These are phyloP conservation scores for Calidris pygmaea DNA, from an alignment of 2,113 vertebrate genomes.

Conservation along the genomic window DNA sequence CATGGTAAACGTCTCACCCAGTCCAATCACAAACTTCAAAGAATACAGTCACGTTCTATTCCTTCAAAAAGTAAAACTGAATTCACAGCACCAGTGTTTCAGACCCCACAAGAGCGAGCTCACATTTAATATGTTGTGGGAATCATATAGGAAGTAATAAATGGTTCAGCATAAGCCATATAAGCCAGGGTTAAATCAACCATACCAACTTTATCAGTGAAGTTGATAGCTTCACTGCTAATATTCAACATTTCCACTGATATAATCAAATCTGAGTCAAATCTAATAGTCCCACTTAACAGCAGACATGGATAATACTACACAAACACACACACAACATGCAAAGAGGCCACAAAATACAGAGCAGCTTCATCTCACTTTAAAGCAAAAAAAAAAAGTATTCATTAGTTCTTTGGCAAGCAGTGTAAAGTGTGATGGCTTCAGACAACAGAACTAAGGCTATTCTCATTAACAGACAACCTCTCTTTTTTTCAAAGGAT, in stretches of 20 bases:
- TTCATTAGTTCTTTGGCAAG: neutral
- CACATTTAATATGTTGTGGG: neutral
- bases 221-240: neutral
- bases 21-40: conserved; percentile 38
- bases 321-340: neutral
- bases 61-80: neutral
- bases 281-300: neutral
- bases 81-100: neutral
- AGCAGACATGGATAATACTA: neutral
- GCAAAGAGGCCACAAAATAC: neutral
- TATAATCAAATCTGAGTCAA: neutral
- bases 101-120: neutral
- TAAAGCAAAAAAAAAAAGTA: no score
- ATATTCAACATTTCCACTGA: neutral
- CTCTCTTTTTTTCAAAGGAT: neutral
- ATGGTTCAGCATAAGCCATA: neutral
- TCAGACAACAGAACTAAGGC: neutral
- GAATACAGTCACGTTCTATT: neutral
- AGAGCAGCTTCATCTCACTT: neutral
- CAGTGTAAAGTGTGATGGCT: neutral
- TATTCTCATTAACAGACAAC: neutral
- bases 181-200: rapidly evolving
- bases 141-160: rapidly evolving
- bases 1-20: neutral
- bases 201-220: neutral